Evolutionary conservation across 2,113 vertebrate genomes (phyloP).

Genomic region (Seriola quinqueradiata): DNA sequence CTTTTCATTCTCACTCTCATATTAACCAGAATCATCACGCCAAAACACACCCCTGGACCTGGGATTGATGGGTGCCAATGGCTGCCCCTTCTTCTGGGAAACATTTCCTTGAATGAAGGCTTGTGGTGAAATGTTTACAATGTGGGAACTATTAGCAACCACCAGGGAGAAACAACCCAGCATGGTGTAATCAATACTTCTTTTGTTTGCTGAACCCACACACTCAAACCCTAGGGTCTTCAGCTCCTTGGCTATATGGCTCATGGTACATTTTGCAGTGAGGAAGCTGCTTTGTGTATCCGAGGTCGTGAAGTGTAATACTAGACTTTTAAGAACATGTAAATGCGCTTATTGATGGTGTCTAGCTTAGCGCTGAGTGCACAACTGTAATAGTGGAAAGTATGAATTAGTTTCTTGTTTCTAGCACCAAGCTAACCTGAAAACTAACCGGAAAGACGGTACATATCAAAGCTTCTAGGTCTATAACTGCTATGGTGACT

Average conservation of each 20-base stretch:
- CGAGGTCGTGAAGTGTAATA: slow-evolving; percentile 52
- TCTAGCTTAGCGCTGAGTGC: slow-evolving; percentile 54
- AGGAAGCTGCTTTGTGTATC: slow-evolving; percentile 54
- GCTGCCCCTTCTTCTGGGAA: slow-evolving; percentile 78
- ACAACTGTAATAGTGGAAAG: slow-evolving; percentile 32
- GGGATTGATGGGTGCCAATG: slow-evolving; percentile 75
- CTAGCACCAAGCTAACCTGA: slow-evolving; percentile 42
- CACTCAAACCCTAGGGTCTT: slow-evolving; percentile 40
- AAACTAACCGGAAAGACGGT: slow-evolving; percentile 24
- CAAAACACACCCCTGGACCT: slow-evolving; percentile 66
- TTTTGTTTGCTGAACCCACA: slow-evolving; percentile 76
- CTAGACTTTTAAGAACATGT: slow-evolving; percentile 65
- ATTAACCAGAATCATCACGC: slow-evolving; percentile 60
- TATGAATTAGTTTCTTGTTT: slow-evolving; percentile 65
- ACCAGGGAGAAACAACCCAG: slow-evolving; percentile 69
- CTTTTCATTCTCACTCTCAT: slow-evolving; percentile 34
- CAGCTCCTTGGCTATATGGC: slow-evolving; percentile 27
- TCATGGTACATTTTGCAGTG: slow-evolving; percentile 50
- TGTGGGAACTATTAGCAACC: slow-evolving; percentile 77
- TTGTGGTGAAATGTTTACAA: slow-evolving; percentile 81
- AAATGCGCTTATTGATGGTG: slow-evolving; percentile 56
- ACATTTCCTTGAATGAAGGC: slow-evolving; percentile 68
- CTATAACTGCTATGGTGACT: slow-evolving; percentile 23
- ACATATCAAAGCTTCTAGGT: slow-evolving; percentile 2
- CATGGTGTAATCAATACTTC: slow-evolving; percentile 74